phyloP scores from a whole-genome alignment of 2,888 invertebrate species.

The Clivina fossor region DNA sequence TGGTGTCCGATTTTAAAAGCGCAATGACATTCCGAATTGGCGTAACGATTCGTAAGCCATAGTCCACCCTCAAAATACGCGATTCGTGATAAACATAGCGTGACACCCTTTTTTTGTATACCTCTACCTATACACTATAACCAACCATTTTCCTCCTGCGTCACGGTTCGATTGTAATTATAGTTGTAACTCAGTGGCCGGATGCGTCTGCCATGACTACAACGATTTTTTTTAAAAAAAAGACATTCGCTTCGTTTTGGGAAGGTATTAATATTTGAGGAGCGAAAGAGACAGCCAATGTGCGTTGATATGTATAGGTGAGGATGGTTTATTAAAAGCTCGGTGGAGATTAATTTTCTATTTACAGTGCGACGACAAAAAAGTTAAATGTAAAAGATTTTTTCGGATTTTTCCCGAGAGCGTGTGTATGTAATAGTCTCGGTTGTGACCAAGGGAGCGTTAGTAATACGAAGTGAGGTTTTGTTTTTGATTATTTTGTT shows the following conservation, averaged over 20 bases:
- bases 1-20: constrained; percentile 24
- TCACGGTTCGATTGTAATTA: constrained; percentile 33
- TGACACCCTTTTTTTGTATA: no score
- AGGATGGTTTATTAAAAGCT: constrained; percentile 19
- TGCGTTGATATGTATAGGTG: constrained; percentile 16
- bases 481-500: no score
- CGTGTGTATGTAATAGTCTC: no score
- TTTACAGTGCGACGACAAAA: constrained; percentile 5
- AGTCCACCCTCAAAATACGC: no score
- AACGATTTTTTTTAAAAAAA: constrained; percentile 27
- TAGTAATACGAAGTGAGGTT: no score
- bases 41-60: constrained; percentile 6
- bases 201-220: constrained; percentile 8
- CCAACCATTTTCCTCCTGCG: no score
- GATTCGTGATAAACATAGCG: constrained; percentile 20
- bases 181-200: constrained; percentile 32
- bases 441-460: no score
- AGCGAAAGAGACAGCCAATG: no score
- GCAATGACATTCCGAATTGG: constrained; percentile 24
- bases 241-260: constrained; percentile 18
- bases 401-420: no score
- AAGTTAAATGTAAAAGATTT: no score
- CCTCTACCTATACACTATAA: no score
- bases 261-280: constrained; percentile 18
- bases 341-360: constrained; percentile 16